Base-by-base conservation (phyloP, 2,113 vertebrate genomes). In the Tautogolabrus adspersus region DNA sequence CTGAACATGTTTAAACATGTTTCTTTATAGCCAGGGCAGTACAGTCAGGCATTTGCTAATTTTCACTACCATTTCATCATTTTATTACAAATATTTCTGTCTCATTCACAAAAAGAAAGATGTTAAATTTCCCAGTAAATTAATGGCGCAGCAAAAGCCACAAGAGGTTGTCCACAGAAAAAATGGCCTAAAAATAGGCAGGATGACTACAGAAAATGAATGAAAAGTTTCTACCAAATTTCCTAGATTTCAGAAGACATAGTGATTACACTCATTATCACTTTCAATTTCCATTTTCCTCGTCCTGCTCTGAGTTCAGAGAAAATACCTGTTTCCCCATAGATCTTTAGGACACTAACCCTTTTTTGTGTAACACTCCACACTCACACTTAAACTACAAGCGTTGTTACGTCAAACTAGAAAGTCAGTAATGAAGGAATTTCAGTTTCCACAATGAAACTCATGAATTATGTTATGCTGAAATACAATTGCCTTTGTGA, bases 201-300 rank as follows among this genome's bases (percentile, higher is more conserved):
- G 8, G 10, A 10, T 22, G 56, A 44, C n/a, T n/a, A 37, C 47
- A 64, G 3, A 26, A 23, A 42, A 38, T 38, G 6, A 12, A 51
- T 34, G 30, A 0, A 15, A 47, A 44, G 16, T 2, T 44, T 63
- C 3, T 5, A 22, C 23, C 10, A 1, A 59, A 72, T 82, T 51
- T 46, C 21, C 68, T 57, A 19, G 3, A 75, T 72, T 79, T 64
- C 70, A 81, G 18, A 66, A 60, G 23, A 10, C 2, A 13, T 3
- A 63, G 5, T n/a, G 2, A 64, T 42, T 12, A 47, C 47, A 23
- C 3, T 16, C 8, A 56, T 46, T 12, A 22, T 2, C 8, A 38
- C 21, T 83, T 88, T 70, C 65, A 30, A 7, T 88, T 86, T 86
- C 57, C 8, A 34, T 69, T 70, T 19, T 73, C 66, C 23, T 0